A percentile compares a stretch with the other conserved stretches of the same genome.
Evolutionary conservation across 2,888 invertebrate genomes (phyloP).

Genomic region (Rhodophaea formosa): DNA sequence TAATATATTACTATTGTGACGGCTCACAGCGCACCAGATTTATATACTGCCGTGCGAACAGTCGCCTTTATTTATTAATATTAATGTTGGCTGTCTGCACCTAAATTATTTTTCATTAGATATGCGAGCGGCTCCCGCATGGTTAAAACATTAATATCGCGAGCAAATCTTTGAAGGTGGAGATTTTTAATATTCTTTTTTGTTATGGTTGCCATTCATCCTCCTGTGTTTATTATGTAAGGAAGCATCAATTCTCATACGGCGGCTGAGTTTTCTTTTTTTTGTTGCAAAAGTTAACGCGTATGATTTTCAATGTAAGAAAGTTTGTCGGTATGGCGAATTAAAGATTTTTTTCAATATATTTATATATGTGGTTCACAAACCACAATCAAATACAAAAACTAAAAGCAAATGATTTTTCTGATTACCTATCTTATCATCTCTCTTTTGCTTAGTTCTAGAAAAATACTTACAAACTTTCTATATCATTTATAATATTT

Average conservation of each 20-base stretch:
- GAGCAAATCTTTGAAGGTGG: constrained; percentile 55
- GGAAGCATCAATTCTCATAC: neutral
- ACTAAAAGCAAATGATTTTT: no score
- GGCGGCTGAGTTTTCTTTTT: neutral
- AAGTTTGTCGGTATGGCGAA: no score
- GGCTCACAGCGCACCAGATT: constrained; percentile 65
- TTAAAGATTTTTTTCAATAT: no score
- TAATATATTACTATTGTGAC: constrained; percentile 79
- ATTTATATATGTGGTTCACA: no score
- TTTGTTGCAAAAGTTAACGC: constrained; percentile 3
- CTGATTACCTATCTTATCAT: no score
- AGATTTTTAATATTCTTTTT: constrained; percentile 35
- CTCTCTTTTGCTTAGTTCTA: no score
- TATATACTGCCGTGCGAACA: constrained; percentile 71
- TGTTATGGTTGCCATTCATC: neutral
- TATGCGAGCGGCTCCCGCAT: constrained; percentile 44
- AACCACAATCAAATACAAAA: no score
- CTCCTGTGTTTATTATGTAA: neutral
- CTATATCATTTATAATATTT: no score
- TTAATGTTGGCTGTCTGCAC: constrained; percentile 67
- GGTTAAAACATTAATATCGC: constrained; percentile 52
- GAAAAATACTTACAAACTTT: no score
- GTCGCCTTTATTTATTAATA: constrained; percentile 74
- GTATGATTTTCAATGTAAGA: no score
- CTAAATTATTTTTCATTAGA: constrained; percentile 69